These are phyloP conservation scores for Hypothenemus hampei DNA, from an alignment of 1,140 invertebrate genomes.

Conservation along the genomic window DNA sequence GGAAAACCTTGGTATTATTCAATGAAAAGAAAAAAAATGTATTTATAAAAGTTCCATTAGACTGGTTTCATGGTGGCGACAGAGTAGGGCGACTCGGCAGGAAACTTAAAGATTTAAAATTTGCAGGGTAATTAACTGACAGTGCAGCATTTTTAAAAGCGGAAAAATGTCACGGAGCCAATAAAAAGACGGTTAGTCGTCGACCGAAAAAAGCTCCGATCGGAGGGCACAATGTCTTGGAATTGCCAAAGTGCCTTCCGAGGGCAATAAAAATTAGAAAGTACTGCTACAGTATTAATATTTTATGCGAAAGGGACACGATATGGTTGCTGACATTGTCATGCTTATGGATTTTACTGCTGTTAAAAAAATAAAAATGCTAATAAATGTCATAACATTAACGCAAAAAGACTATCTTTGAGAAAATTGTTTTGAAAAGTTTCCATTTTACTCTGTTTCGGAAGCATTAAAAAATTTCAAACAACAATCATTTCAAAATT, in stretches of 20 bases:
- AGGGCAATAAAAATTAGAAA: conserved; percentile 32
- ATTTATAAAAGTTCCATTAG: background rate
- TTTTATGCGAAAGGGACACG: conserved; percentile 21
- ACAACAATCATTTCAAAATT: no score
- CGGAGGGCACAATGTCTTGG: conserved; percentile 29
- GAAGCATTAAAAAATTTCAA: no score
- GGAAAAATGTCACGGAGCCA: conserved; percentile 50
- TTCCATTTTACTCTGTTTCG: no score
- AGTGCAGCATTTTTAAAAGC: conserved; percentile 40
- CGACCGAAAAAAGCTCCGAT: conserved; percentile 35
- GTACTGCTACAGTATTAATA: conserved; percentile 20
- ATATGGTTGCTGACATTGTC: conserved; percentile 12
- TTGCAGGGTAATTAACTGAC: conserved; percentile 45
- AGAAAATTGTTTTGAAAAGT: no score
- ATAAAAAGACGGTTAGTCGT: conserved; percentile 52
- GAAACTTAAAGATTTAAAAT: conserved; percentile 38
- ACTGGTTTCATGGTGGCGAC: background rate
- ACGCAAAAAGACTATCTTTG: no score
- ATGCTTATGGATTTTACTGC: conserved; percentile 10
- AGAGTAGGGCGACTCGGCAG: background rate
- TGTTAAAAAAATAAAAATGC: no score
- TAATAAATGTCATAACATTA: no score
- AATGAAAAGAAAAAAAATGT: no score
- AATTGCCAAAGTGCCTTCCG: conserved; percentile 30
- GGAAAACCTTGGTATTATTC: no score